Conservation (phyloP, 2,888 invertebrate species). For the Drosophila mulleri region DNA sequence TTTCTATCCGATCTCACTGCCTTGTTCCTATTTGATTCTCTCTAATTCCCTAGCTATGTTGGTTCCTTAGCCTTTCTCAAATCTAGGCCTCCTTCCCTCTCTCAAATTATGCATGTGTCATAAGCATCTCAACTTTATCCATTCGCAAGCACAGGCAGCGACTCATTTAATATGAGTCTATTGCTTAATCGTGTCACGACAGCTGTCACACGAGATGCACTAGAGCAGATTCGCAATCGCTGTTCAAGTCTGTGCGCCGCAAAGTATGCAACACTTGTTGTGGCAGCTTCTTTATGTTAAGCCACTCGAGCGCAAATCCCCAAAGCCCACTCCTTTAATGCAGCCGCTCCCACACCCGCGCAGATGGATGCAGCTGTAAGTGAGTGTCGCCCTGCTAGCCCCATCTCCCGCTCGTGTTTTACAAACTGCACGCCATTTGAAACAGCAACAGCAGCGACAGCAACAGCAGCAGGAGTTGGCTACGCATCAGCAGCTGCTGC, state of each 20-base stretch:
- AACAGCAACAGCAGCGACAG: constrained; percentile 37
- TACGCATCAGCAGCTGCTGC: constrained; percentile 19
- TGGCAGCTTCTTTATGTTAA: constrained; percentile 50
- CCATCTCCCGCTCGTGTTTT: constrained; percentile 30
- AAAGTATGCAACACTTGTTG: constrained; percentile 68
- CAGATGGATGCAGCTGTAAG: constrained; percentile 21
- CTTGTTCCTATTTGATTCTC: background rate
- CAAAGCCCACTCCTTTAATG: constrained; percentile 9
- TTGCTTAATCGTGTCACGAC: constrained; percentile 10
- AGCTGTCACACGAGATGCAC: constrained; percentile 5
- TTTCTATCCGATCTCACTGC: too few species aligned
- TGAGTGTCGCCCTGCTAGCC: constrained; percentile 11
- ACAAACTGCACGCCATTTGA: constrained; percentile 66
- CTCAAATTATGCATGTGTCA: background rate
- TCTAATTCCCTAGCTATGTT: background rate
- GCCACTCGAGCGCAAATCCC: constrained; percentile 65
- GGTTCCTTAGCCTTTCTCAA: background rate
- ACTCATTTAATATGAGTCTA: background rate
- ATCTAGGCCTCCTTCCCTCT: too few species aligned
- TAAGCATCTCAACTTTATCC: background rate
- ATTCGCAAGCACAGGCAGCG: too few species aligned
- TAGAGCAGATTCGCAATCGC: constrained; percentile 11
- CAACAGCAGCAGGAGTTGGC: constrained; percentile 31
- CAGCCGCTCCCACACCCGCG: background rate
- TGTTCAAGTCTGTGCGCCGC: constrained; percentile 16